phyloP scores from a whole-genome alignment of 1,140 invertebrate species.

The Diplogasteroides magnus region DNA sequence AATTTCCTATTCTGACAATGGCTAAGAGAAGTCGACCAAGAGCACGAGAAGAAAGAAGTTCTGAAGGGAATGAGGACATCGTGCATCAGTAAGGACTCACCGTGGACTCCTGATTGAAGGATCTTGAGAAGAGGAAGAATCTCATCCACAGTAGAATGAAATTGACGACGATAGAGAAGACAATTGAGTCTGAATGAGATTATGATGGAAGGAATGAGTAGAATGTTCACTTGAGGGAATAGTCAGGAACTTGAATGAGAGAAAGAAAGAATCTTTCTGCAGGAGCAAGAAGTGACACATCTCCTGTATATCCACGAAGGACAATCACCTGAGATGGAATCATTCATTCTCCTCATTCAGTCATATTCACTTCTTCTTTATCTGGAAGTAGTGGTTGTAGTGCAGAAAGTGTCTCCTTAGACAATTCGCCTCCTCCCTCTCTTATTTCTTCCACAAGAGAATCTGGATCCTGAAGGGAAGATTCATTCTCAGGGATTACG shows the following conservation, averaged over 20 bases:
- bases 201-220: too few species aligned
- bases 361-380: conserved; percentile 9
- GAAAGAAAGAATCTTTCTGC: conserved; percentile 18
- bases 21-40: conserved; percentile 19
- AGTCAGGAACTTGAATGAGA: conserved; percentile 19
- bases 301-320: conserved; percentile 20
- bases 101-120: not conserved
- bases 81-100: not conserved
- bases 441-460: conserved; percentile 85
- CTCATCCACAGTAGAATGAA: conserved; percentile 12
- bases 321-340: conserved; percentile 11
- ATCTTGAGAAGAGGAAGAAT: not conserved
- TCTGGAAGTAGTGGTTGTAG: conserved; percentile 12
- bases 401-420: not conserved
- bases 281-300: conserved; percentile 13
- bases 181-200: conserved; percentile 6
- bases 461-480: not conserved
- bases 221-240: not conserved
- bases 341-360: not conserved
- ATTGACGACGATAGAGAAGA: conserved; percentile 7
- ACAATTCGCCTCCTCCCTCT: conserved; percentile 55
- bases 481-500: not conserved
- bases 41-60: conserved; percentile 14
- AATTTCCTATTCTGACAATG: conserved; percentile 26
- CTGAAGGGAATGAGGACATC: not conserved